Conservation (phyloP, 2,797 vertebrate genomes). For the Propithecus perrieri region DNA sequence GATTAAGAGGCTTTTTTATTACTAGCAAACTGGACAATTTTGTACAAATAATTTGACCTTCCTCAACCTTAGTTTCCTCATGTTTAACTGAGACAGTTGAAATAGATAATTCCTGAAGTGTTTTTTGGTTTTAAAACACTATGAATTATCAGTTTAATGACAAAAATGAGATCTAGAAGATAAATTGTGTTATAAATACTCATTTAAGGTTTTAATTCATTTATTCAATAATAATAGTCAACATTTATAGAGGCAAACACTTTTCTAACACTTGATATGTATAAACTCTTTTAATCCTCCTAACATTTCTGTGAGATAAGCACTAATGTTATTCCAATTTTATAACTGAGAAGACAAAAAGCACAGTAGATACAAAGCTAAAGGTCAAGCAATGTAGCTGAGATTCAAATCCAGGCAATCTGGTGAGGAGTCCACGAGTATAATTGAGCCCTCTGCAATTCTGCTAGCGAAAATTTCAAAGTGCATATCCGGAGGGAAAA, state of each 20-base stretch:
- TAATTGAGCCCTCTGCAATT: background rate
- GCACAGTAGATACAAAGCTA: background rate
- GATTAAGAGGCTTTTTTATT: background rate
- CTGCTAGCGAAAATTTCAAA: background rate
- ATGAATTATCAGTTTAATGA: background rate
- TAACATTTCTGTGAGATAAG: background rate
- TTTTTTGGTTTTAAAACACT: conserved; percentile 24
- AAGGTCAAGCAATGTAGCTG: background rate
- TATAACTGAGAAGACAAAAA: background rate
- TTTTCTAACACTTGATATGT: background rate
- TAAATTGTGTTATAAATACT: background rate
- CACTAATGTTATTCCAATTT: background rate
- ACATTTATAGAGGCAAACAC: background rate
- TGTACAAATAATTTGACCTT: background rate
- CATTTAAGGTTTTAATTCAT: background rate
- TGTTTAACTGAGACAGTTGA: background rate
- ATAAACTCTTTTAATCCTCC: background rate
- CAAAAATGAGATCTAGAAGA: background rate
- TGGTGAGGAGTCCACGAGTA: background rate
- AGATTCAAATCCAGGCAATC: background rate
- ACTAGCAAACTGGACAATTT: background rate
- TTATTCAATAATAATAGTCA: background rate
- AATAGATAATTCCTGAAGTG: background rate
- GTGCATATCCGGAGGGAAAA: background rate
- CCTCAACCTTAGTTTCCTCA: background rate